Evolutionary conservation across 2,113 vertebrate genomes (phyloP).

Genomic region (Oncorhynchus masou): DNA sequence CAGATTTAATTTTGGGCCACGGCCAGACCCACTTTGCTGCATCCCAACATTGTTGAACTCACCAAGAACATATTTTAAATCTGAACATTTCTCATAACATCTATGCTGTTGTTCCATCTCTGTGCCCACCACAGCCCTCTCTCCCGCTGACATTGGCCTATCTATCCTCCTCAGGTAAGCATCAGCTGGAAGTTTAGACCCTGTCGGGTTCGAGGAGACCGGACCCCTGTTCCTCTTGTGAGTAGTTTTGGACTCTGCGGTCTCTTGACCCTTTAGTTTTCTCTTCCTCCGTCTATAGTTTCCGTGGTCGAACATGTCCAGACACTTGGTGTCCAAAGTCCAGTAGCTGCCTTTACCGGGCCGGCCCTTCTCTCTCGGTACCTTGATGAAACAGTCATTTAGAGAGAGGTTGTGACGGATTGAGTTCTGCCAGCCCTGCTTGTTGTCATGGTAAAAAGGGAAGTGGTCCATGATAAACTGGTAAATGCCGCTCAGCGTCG

Average conservation of each 20-base stretch:
- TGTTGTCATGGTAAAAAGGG: conserved; percentile 95
- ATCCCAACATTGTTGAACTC: conserved; percentile 30
- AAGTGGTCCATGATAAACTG: conserved; percentile 97
- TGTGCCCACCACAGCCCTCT: not conserved
- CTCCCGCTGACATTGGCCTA: not conserved
- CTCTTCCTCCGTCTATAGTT: conserved; percentile 94
- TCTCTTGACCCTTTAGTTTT: conserved; percentile 75
- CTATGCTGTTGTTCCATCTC: conserved; percentile 1
- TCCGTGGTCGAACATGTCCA: conserved; percentile 95
- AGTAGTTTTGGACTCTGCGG: conserved; percentile 50
- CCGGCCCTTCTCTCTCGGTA: conserved; percentile 83
- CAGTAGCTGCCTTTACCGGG: conserved; percentile 88
- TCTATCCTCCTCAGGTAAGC: not conserved
- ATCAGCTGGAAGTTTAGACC: conserved; percentile 25
- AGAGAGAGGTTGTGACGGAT: conserved; percentile 84
- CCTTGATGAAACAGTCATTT: conserved; percentile 86
- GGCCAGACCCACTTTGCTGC: conserved; percentile 2
- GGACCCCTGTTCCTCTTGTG: conserved; percentile 58
- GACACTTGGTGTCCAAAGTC: conserved; percentile 83
- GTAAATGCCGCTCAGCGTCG: conserved; percentile 93
- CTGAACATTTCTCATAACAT: not conserved
- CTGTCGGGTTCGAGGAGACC: not conserved
- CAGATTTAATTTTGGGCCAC: conserved; percentile 9
- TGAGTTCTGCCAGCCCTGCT: conserved; percentile 89
- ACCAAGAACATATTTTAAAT: conserved; percentile 24